Conservation (phyloP, 2,797 vertebrate species). For the Acrossocheilus fasciatus region DNA sequence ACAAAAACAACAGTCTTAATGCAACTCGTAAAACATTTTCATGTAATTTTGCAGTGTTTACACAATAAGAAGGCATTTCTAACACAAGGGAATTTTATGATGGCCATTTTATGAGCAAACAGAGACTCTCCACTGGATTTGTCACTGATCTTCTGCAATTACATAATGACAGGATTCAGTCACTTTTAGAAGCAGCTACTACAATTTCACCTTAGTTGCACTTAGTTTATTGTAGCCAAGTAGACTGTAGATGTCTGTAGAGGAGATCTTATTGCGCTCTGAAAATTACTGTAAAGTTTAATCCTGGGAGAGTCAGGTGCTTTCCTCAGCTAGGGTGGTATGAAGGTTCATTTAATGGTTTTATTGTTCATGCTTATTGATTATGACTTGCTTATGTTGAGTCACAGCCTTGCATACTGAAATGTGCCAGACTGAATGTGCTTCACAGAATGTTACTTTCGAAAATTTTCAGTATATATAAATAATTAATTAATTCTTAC, state of each 20-base stretch:
- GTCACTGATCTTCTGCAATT: slow-evolving; percentile 36
- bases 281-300: slow-evolving; percentile 43
- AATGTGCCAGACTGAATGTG: neutral
- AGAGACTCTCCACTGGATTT: neutral
- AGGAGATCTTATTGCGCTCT: slow-evolving; percentile 47
- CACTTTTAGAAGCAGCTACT: slow-evolving; percentile 39
- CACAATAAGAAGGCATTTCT: neutral
- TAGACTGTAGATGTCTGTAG: slow-evolving; percentile 47
- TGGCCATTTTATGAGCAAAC: slow-evolving; percentile 1
- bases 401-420: neutral
- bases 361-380: slow-evolving; percentile 20
- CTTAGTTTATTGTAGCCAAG: slow-evolving; percentile 47
- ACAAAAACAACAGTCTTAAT: neutral
- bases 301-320: slow-evolving; percentile 44
- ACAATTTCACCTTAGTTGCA: slow-evolving; percentile 52
- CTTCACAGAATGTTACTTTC: neutral
- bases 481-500: too few species aligned
- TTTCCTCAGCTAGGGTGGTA: slow-evolving; percentile 4
- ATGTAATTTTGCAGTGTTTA: neutral
- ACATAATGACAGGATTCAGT: slow-evolving; percentile 44
- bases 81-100: neutral
- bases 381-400: neutral
- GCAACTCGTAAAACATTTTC: neutral
- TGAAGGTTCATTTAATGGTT: slow-evolving; percentile 18
- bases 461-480: neutral